Base-by-base conservation (phyloP, 2,888 invertebrate genomes). In the Rambutsinella grinnellia region DNA sequence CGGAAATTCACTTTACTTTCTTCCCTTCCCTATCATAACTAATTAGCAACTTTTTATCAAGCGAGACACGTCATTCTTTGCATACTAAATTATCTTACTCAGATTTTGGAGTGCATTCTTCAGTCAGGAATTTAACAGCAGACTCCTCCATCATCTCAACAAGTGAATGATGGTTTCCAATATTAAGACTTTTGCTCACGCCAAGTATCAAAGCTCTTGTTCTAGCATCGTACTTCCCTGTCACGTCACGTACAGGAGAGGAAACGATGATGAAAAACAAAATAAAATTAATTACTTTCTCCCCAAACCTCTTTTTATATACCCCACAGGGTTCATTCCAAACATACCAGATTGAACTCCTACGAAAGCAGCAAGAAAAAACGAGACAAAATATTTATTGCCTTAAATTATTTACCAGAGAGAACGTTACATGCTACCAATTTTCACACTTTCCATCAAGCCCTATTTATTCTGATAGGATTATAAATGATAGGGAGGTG, bases 221-320 rank as follows among this genome's bases (percentile, higher is more conserved):
- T 54, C 91, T 86, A 47, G 90, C 89, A 86, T 92, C 92, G 86
- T 91, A 92, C 81, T 87, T 87, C 53, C 91, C 91, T 91, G 63
- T 26, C 58, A 46, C 27, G 24, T n/a, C n/a, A n/a, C n/a, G n/a
- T n/a, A n/a, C n/a, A n/a, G n/a, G 36, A 27, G n/a, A 23, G 60
- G 23, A n/a, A n/a, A 62, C 54, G 6, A 47, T 21, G n/a, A n/a
- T n/a, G n/a, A 27, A 54, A 54, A 61, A 15, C 26, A 57, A 49
- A 53, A 53, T 47, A 70, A 70, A 60, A 68, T 68, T 46, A 69
- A 54, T 69, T 69, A 62, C 17, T 56, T 47, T 57, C 21, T 13
- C 47, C 6, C 13, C 3, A 46, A 28, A 15, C 46, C 24, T 47
- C 47, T 47, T 47, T n/a, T 6, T 36, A 28, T 58, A 17, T n/a